These are phyloP conservation scores for Brachylomia viminalis DNA, from an alignment of 2,888 invertebrate genomes.

Conservation along the genomic window DNA sequence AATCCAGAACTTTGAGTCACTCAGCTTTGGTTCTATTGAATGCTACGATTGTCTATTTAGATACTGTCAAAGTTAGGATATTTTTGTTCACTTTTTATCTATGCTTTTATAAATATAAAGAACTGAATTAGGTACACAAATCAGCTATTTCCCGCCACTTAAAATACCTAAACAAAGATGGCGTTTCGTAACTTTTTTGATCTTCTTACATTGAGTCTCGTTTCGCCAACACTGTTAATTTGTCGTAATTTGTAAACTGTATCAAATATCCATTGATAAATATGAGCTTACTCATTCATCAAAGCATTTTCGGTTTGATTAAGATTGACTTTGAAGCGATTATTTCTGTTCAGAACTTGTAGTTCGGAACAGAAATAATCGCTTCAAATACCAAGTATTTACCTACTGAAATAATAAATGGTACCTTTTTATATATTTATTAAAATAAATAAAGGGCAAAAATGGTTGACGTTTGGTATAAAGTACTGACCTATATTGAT, in stretches of 20 bases:
- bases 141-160: neutral
- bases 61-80: constrained; percentile 13
- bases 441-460: neutral
- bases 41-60: neutral
- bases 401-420: neutral
- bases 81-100: no score
- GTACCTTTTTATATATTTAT: no score
- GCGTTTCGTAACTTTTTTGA: neutral
- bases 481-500: neutral
- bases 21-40: neutral
- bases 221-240: neutral
- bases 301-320: no score
- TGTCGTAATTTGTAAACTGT: no score
- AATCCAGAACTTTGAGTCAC: neutral
- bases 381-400: neutral
- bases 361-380: neutral
- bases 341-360: no score
- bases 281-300: no score
- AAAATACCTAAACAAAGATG: neutral
- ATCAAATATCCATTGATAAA: no score
- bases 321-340: no score
- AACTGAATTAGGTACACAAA: neutral
- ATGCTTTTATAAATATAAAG: neutral
- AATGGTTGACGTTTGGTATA: neutral
- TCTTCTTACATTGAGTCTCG: neutral